Evolutionary conservation across 2,797 vertebrate species (phyloP).

Genomic region (Galagoides demidoff): DNA sequence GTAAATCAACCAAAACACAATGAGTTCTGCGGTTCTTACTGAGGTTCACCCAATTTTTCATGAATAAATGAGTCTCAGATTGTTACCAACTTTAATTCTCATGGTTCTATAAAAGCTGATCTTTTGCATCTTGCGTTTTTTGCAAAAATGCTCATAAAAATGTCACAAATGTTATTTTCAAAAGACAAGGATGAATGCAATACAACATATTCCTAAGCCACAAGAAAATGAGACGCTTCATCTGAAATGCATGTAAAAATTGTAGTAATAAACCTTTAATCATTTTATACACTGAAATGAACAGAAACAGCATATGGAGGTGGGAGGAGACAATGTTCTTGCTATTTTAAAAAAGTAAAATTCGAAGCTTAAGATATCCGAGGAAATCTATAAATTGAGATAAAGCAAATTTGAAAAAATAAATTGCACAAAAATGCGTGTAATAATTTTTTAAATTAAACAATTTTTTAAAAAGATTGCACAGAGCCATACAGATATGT

Average conservation of each 20-base stretch:
- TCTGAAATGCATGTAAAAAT: not conserved
- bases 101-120: not conserved
- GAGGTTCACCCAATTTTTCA: not conserved
- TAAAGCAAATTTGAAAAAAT: not conserved
- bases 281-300: not conserved
- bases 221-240: not conserved
- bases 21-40: not conserved
- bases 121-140: not conserved
- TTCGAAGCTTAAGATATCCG: not conserved
- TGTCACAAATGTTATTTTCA: not conserved
- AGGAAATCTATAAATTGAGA: not conserved
- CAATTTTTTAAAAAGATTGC: not conserved
- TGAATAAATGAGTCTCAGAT: not conserved
- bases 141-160: not conserved
- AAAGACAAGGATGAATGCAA: not conserved
- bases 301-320: not conserved
- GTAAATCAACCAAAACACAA: not conserved
- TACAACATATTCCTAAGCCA: not conserved
- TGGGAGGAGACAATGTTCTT: not conserved
- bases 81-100: not conserved
- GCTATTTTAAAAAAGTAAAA: not conserved
- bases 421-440: not conserved
- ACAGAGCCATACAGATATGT: not conserved
- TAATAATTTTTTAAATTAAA: not conserved
- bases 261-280: not conserved